Conservation (phyloP, 2,113 vertebrate species). For the Scartelaos histophorus region DNA sequence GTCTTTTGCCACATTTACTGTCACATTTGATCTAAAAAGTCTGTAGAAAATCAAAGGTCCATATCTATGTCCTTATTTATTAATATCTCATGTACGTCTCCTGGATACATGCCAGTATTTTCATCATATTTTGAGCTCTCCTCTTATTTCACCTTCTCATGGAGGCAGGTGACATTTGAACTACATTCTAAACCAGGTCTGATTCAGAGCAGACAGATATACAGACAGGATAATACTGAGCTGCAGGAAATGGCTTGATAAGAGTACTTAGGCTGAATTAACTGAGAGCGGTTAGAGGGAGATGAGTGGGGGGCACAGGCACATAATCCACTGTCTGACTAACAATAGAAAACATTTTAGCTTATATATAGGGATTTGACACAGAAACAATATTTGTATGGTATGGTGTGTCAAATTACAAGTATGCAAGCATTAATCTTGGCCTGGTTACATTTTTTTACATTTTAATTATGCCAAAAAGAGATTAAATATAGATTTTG, state of each 20-base stretch:
- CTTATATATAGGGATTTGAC: neutral
- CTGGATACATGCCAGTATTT: neutral
- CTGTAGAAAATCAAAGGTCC: too few relatives aligned
- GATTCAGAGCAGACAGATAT: neutral
- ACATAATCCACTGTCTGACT: constrained; percentile 1
- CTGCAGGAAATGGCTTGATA: constrained; percentile 12
- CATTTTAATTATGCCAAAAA: neutral
- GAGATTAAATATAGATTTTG: neutral
- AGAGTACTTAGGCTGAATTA: constrained; percentile 6
- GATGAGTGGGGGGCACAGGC: neutral
- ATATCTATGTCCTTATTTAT: too few relatives aligned
- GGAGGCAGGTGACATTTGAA: constrained; percentile 1
- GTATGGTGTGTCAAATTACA: neutral
- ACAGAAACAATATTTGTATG: neutral
- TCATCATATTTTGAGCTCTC: neutral
- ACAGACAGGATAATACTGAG: neutral
- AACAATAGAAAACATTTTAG: neutral
- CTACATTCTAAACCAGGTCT: neutral
- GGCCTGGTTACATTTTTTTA: neutral
- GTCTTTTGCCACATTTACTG: too few relatives aligned
- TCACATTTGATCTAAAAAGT: too few relatives aligned
- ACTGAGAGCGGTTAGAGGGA: neutral
- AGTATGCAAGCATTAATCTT: neutral
- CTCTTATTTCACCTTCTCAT: neutral
- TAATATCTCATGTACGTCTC: too few relatives aligned